Base-by-base conservation (phyloP, 2,888 invertebrate genomes). In the Junonia oenone region DNA sequence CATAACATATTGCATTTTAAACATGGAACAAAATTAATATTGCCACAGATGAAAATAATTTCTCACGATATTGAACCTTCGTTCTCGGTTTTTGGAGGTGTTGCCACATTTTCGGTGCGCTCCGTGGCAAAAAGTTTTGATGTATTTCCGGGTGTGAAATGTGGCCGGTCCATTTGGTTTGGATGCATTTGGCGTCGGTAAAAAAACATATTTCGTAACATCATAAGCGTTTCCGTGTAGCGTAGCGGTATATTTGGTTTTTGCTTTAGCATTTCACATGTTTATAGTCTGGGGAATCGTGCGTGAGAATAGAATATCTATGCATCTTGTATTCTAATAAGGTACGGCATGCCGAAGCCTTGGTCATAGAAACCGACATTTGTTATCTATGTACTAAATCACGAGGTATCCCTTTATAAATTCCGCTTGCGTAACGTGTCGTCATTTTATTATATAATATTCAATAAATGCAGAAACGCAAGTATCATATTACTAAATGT, bases 121-220 rank as follows among this genome's bases (percentile, higher is more conserved):
- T 50, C 51, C 47, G 19, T 49, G 40, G 50, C 53, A 81, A 85
- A 85, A 83, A 81, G 68, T 72, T 74, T 71, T 60, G 73, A 77
- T 73, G 72, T 76, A 70, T 86, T 87, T 84, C 83, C 87, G 82
- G 83, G 83, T 83, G 83, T 86, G 78, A 87, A 86, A 84, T 86
- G 81, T 83, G 83, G 76, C 73, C 68, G 75, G 68, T 73, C 74
- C 82, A 80, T 84, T 86, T 79, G 77, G 78, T 78, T 76, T 65
- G 70, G 73, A 73, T 74, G 78, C 78, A 78, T 83, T 82, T 78
- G 76, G 75, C 67, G 66, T 58, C 49, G 59, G 59, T 55, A 72
- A 75, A 75, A 43, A 43, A 73, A 69, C 68, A 69, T 64, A 67
- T 68, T 71, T 69, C 62, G 66, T 69, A 69, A 72, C 68, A 59